Evolutionary conservation across 2,113 vertebrate genomes (phyloP).

Genomic region (Nymphicus hollandicus): DNA sequence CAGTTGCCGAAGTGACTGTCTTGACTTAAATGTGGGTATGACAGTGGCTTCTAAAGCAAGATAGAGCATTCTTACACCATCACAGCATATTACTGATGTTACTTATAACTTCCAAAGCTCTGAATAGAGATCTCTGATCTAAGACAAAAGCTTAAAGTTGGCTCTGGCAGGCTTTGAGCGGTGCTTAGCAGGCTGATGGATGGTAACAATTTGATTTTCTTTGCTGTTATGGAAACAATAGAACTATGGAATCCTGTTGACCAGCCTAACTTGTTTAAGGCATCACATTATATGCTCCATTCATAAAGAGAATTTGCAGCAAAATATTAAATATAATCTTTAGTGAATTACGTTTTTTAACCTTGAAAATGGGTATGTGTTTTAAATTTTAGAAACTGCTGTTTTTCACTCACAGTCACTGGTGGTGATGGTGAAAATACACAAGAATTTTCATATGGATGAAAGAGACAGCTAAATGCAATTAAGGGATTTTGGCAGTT

Average conservation of each 20-base stretch:
- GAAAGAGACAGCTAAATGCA: neutral
- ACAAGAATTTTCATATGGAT: neutral
- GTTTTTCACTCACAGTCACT: neutral
- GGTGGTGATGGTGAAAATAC: neutral
- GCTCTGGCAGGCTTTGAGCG: rapidly evolving
- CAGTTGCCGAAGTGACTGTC: neutral
- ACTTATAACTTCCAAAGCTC: neutral
- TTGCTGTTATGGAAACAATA: neutral
- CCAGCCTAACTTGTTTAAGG: neutral
- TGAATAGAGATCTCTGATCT: neutral
- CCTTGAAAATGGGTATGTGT: neutral
- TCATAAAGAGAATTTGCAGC: neutral
- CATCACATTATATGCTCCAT: neutral
- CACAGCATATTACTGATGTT: neutral
- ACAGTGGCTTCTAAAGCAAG: neutral
- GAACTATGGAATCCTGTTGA: neutral
- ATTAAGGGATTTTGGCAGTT: neutral
- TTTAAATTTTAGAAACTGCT: neutral
- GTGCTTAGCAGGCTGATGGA: neutral
- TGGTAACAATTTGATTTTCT: neutral
- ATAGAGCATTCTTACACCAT: neutral
- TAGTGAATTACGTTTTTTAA: neutral
- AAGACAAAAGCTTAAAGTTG: neutral
- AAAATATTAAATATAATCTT: neutral
- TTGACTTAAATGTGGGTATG: neutral